Percentiles rank a stretch among this genome's conserved stretches.
Evolutionary conservation across 2,797 vertebrate genomes (phyloP).

Genomic region (Poeciliopsis paucimaculata): DNA sequence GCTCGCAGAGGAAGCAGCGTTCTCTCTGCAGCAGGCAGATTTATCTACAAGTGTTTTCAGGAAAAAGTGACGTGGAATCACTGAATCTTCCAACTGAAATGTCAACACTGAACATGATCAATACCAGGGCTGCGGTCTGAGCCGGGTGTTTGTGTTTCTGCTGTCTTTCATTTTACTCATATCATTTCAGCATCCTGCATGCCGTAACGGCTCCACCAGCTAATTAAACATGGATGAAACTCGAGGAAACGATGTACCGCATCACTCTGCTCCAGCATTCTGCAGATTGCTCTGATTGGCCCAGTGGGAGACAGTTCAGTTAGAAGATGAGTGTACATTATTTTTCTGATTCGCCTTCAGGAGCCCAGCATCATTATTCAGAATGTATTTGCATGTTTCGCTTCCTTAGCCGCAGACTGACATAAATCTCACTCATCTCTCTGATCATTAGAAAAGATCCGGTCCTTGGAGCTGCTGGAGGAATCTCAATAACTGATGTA

Average conservation of each 20-base stretch:
- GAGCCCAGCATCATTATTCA: not conserved
- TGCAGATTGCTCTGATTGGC: conserved; percentile 10
- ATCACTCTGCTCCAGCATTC: conserved; percentile 7
- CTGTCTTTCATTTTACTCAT: not conserved
- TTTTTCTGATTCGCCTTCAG: conserved; percentile 4
- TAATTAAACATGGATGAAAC: conserved; percentile 10
- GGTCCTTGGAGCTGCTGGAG: conserved; percentile 7
- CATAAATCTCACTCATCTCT: conserved; percentile 3
- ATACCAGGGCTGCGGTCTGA: not conserved
- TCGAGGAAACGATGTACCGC: not conserved
- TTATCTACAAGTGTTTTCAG: conserved; percentile 3
- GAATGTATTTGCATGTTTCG: conserved; percentile 5
- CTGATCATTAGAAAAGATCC: conserved; percentile 3
- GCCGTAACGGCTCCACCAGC: not conserved
- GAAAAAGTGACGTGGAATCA: not conserved
- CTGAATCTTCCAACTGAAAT: not conserved
- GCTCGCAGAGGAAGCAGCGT: not conserved
- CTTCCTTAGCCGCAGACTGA: conserved; percentile 4
- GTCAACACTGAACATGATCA: conserved; percentile 1
- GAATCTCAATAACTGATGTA: conserved; percentile 4
- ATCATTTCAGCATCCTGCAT: not conserved
- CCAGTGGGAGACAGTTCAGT: conserved; percentile 6
- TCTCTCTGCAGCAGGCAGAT: not conserved
- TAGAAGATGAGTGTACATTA: not conserved
- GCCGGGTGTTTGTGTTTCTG: not conserved